Conservation (phyloP, 2,113 vertebrate species). For the Mormoops blainvillei region DNA sequence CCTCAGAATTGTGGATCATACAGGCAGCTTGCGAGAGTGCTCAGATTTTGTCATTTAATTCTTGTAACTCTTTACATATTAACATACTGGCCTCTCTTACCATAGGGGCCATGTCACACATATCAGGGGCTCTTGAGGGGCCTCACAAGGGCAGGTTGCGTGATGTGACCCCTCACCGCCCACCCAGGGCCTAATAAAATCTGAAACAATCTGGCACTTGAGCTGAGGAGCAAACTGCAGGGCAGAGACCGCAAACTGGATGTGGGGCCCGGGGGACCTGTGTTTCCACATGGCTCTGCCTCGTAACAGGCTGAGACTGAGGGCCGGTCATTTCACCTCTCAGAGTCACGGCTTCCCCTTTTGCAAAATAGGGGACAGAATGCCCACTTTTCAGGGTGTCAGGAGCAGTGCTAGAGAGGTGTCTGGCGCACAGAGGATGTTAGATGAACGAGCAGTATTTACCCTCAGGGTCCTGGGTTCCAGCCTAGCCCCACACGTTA, state of each 20-base stretch:
- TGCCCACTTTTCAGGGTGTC: no score
- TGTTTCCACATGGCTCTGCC: background rate
- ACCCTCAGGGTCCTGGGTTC: background rate
- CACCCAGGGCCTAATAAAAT: background rate
- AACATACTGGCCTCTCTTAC: background rate
- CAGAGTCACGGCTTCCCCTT: background rate
- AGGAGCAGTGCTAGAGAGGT: background rate
- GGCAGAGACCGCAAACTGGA: background rate
- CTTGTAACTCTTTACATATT: background rate
- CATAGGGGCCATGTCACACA: background rate
- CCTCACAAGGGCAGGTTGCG: background rate
- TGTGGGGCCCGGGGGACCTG: background rate
- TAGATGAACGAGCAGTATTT: fast-evolving
- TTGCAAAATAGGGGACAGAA: background rate
- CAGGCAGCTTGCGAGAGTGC: background rate
- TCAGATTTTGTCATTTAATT: background rate
- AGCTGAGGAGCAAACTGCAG: background rate
- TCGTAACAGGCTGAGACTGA: background rate
- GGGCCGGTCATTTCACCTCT: background rate
- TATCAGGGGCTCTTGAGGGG: background rate
- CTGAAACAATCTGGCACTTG: background rate
- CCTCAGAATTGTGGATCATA: background rate
- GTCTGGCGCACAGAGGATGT: background rate
- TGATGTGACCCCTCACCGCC: no score
- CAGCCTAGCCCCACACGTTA: background rate